Conservation (phyloP, 2,113 vertebrate species). For the Burhinus bistriatus region DNA sequence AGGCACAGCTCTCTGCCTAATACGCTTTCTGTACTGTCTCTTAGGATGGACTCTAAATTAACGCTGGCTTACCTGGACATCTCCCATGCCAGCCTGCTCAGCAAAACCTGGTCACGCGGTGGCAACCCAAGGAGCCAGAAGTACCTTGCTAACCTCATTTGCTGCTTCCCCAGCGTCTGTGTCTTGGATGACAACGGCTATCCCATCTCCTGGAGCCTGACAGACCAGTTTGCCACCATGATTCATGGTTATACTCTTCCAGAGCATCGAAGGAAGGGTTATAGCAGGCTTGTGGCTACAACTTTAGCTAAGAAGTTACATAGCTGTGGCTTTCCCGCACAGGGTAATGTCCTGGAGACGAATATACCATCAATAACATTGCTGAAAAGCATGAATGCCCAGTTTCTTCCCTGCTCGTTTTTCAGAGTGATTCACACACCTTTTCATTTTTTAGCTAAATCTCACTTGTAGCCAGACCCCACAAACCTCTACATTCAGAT, state of each 20-base stretch:
- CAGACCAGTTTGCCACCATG: slow-evolving; percentile 69
- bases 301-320: slow-evolving; percentile 45
- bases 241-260: slow-evolving; percentile 63
- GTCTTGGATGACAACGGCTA: slow-evolving; percentile 49
- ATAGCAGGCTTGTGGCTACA: slow-evolving; percentile 23
- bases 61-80: slow-evolving; percentile 50
- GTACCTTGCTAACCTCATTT: slow-evolving; percentile 51
- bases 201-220: slow-evolving; percentile 63
- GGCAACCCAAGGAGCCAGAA: slow-evolving; percentile 40
- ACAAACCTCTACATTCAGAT: not conserved
- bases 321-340: slow-evolving; percentile 46
- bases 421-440: slow-evolving; percentile 54
- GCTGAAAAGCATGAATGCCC: not conserved
- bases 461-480: not conserved
- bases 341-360: slow-evolving; percentile 48
- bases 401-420: slow-evolving; percentile 48
- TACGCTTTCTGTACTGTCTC: not conserved
- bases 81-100: slow-evolving; percentile 49
- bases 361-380: not conserved
- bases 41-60: not conserved
- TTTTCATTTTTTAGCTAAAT: not conserved
- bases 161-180: slow-evolving; percentile 69
- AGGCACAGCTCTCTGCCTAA: not conserved
- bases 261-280: slow-evolving; percentile 51
- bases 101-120: slow-evolving; percentile 47